These are phyloP conservation scores for Lingula anatina DNA, from an alignment of 2,888 invertebrate species.

Conservation along the genomic window DNA sequence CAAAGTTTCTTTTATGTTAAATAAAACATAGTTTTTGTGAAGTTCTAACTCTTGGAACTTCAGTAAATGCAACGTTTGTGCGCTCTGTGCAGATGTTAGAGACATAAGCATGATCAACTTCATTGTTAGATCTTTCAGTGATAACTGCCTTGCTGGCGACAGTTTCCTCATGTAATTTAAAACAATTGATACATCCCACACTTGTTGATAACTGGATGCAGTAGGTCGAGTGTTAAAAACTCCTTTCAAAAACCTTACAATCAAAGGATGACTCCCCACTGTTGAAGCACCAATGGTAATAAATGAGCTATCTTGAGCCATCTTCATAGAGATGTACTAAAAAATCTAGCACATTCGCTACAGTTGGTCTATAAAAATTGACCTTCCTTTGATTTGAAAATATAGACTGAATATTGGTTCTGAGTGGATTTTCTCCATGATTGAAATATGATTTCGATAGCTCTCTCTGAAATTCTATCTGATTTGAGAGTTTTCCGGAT, in stretches of 20 bases:
- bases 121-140: neutral
- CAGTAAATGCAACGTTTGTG: neutral
- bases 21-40: too few species aligned
- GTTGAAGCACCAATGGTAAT: neutral
- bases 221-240: too few species aligned
- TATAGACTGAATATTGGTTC: neutral
- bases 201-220: neutral
- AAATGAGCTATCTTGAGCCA: neutral
- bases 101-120: neutral
- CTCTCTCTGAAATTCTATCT: too few species aligned
- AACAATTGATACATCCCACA: neutral
- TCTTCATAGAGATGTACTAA: neutral
- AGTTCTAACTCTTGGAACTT: neutral
- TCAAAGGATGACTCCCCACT: neutral
- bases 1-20: too few species aligned
- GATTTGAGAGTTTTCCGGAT: too few species aligned
- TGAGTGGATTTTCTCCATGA: too few species aligned
- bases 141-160: neutral
- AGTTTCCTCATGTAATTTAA: neutral
- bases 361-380: neutral
- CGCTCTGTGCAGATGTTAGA: neutral
- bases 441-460: too few species aligned
- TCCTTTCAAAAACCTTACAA: neutral
- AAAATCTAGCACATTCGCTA: neutral
- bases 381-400: neutral